Base-by-base conservation (phyloP, 2,888 invertebrate species). In the Mantis religiosa region DNA sequence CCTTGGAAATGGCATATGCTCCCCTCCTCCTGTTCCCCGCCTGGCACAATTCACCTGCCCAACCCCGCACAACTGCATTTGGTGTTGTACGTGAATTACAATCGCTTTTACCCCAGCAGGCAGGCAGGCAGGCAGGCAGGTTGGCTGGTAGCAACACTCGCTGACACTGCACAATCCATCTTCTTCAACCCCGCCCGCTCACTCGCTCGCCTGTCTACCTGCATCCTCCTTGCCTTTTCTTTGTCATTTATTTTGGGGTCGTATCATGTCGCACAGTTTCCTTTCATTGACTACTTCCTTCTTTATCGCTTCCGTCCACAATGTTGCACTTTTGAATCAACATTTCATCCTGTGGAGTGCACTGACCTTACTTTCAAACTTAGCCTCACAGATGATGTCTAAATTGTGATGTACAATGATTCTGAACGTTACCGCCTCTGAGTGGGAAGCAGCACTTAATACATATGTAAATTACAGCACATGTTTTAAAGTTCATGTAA, bases 1-100 rank as follows among this genome's bases (percentile, higher is more conserved):
- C 89, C 89, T 27, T 81, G 20, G 54, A 71, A 71, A 71, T 34
- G 41, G 85, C 88, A 86, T 88, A 88, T 88, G 87, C 89, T 84
- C 88, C 89, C 87, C 87, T 28, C 87, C 27, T 82, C 47, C 34
- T 85, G 34, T 81, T 85, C 71, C 54, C 84, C 85, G 84, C 85
- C 88, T 82, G 28, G 82, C 28, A 34, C 82, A 20, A 41, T 85
- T 28, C 82, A 82, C 85, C 88, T 85, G 87, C 82, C 87, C 87
- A 87, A 82, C 87, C 81, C 87, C 82, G 82, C 30, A 27, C 81
- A 41, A 81, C 86, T 71, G 86, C 71, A 81, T 86, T 30, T 81
- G 30, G 81, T 20, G 30, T 28, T 81, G 86, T 86, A 81, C 81
- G 86, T 86, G 85, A 85, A 54, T 85, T 85, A 54, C 85, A 85